phyloP scores from a whole-genome alignment of 1,140 invertebrate species.

The Acyrthosiphon pisum region DNA sequence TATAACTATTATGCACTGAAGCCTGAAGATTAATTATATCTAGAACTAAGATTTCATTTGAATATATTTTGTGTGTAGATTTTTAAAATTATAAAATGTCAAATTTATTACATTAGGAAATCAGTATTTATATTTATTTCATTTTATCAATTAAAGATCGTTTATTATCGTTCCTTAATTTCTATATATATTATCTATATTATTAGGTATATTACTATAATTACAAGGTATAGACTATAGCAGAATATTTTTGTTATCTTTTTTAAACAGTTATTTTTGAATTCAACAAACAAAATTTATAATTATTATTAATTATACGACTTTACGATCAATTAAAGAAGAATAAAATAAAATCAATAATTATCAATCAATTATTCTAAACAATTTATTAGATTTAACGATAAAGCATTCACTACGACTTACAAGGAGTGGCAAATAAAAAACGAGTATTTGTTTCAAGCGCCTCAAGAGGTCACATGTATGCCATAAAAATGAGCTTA shows the following conservation, averaged over 20 bases:
- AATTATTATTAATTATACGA: not conserved
- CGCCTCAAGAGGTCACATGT: not conserved
- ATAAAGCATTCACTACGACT: not conserved
- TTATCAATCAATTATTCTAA: not conserved
- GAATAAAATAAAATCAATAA: not conserved
- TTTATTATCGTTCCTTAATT: not conserved
- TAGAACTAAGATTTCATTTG: not conserved
- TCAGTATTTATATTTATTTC: not conserved
- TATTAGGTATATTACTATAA: no score
- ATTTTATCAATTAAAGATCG: not conserved
- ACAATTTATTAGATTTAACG: not conserved
- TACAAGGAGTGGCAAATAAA: not conserved
- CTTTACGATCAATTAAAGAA: not conserved
- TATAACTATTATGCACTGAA: not conserved
- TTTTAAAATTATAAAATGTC: not conserved
- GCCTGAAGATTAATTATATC: not conserved
- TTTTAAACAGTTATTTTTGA: not conserved
- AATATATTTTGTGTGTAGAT: not conserved
- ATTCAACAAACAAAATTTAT: not conserved
- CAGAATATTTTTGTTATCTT: not conserved
- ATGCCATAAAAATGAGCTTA: not conserved
- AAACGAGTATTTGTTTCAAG: constrained; percentile 2
- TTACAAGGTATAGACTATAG: no score
- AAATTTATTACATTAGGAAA: not conserved
- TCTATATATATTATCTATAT: not conserved